Evolutionary conservation across 2,113 vertebrate species (phyloP).

Genomic region (Podiceps cristatus): DNA sequence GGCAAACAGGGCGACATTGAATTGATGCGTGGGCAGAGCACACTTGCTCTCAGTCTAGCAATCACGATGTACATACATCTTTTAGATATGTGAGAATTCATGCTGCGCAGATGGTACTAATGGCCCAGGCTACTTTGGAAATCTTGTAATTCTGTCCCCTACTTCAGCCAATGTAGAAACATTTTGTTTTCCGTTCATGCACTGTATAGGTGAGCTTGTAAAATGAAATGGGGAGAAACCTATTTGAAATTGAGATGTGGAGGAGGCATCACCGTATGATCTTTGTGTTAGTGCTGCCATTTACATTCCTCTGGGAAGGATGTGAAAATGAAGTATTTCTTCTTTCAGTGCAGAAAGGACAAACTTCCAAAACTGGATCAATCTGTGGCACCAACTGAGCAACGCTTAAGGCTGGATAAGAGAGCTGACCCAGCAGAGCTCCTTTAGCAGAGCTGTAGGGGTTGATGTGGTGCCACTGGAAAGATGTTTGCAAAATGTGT

Average conservation of each 20-base stretch:
- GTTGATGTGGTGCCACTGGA: not conserved
- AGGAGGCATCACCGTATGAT: not conserved
- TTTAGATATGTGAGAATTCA: not conserved
- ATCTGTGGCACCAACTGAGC: accelerated
- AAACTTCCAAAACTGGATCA: not conserved
- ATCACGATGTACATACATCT: not conserved
- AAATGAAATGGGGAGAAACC: not conserved
- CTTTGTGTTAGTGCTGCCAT: not conserved
- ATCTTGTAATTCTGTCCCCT: not conserved
- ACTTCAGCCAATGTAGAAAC: not conserved
- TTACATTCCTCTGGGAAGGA: not conserved
- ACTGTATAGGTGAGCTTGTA: not conserved
- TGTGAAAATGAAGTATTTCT: not conserved
- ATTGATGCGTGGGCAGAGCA: not conserved
- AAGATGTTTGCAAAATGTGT: not conserved
- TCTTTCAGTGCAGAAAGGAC: not conserved
- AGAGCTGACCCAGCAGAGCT: not conserved
- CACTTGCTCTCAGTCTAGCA: not conserved
- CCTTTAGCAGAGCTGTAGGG: not conserved
- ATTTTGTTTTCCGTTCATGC: not conserved
- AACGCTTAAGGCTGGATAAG: accelerated
- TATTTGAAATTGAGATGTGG: not conserved
- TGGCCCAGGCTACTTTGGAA: not conserved
- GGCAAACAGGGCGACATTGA: not conserved
- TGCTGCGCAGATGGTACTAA: not conserved